Evolutionary conservation across 2,888 invertebrate species (phyloP).

Genomic region (Athalia rosae): DNA sequence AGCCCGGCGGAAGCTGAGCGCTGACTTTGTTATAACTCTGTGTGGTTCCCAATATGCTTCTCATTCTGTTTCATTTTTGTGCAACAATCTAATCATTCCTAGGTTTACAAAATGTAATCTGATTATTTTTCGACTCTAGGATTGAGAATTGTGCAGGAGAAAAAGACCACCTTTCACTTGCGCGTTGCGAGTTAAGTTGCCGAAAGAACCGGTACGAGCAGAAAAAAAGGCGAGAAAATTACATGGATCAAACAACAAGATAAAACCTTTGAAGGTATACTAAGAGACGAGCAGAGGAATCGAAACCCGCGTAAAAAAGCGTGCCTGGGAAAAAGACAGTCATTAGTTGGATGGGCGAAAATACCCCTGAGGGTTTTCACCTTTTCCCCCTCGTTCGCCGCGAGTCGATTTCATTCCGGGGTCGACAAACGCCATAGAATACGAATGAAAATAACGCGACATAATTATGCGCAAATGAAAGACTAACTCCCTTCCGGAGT

Average conservation of each 20-base stretch:
- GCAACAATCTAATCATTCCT: too few relatives aligned
- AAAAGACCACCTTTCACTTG: neutral
- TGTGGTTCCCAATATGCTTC: too few relatives aligned
- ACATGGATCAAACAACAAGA: too few relatives aligned
- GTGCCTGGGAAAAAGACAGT: constrained; percentile 28
- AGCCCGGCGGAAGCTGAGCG: too few relatives aligned
- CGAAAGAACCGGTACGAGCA: neutral
- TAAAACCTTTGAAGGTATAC: too few relatives aligned
- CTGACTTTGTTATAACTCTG: too few relatives aligned
- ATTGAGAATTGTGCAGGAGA: too few relatives aligned
- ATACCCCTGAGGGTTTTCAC: constrained; percentile 24
- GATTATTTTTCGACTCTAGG: too few relatives aligned
- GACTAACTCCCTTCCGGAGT: neutral
- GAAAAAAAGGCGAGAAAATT: neutral
- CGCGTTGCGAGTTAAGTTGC: too few relatives aligned
- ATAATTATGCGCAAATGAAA: constrained; percentile 28
- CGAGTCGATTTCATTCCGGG: neutral
- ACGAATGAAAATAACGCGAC: constrained; percentile 18
- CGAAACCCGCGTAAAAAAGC: neutral
- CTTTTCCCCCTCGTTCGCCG: constrained; percentile 10
- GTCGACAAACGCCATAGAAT: constrained; percentile 2
- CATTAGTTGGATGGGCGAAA: constrained; percentile 30
- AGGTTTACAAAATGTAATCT: too few relatives aligned
- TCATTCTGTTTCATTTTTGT: too few relatives aligned
- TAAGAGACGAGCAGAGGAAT: neutral